Evolutionary conservation across 2,113 vertebrate species (phyloP).

Genomic region (Parus major): DNA sequence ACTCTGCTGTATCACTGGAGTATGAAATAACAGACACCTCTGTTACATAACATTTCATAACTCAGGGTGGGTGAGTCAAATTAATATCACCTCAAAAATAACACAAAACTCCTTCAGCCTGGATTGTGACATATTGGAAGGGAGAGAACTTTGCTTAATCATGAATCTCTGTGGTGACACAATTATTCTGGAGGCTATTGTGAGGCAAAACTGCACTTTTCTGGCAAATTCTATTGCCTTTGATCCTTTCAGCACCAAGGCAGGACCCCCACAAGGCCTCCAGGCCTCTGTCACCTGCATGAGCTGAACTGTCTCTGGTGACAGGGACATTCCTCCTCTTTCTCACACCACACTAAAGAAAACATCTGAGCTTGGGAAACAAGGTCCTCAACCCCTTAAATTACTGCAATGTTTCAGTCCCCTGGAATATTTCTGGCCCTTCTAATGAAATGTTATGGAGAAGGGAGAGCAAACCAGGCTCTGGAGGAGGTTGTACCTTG

Average conservation of each 20-base stretch:
- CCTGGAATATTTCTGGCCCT: background rate
- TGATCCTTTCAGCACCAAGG: background rate
- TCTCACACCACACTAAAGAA: background rate
- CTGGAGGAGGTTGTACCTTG: background rate
- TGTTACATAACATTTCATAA: background rate
- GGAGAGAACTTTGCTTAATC: constrained; percentile 17
- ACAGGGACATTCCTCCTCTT: background rate
- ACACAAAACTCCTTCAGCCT: background rate
- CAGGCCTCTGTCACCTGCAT: background rate
- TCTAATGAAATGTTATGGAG: background rate
- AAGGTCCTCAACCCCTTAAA: no score
- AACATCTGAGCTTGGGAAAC: background rate
- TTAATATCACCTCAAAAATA: background rate
- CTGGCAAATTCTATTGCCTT: background rate
- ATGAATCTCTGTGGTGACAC: background rate
- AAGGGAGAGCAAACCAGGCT: background rate
- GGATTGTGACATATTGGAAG: background rate
- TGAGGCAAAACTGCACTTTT: background rate
- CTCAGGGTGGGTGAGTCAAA: background rate
- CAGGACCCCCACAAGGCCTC: background rate
- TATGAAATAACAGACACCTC: background rate
- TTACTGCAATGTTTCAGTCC: background rate
- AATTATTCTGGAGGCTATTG: background rate
- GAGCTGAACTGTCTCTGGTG: background rate
- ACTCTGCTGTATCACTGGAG: background rate